Base-by-base conservation (phyloP, 2,888 invertebrate genomes). In the Drosophila basisetae region DNA sequence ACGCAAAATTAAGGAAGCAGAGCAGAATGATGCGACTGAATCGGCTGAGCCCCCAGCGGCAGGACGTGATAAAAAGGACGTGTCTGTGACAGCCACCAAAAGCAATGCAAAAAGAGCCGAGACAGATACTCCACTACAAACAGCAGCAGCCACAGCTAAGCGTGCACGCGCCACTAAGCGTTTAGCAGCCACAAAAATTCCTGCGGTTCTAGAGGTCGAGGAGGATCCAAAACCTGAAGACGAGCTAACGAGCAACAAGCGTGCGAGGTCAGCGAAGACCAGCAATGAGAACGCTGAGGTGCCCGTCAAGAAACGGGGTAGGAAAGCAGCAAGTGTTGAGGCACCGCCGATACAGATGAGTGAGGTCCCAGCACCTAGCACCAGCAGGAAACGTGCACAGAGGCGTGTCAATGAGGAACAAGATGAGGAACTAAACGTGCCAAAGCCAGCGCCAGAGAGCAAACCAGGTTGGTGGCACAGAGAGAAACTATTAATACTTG, bases 121-220 rank as follows among this genome's bases (percentile, higher is more conserved):
- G 18, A 2, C 67, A 18, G 50, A 33, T 25, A 9, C 18, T 4
- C 28, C 25, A 39, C 28, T 39, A 22, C 0, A 7, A 35, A 25
- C 18, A 28, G 4, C 59, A 43, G 37, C 55, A 35, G 9, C 33
- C 56, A 31, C 56, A 47, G 22, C 67, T 11, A 87, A 85, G 31
- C 69, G 78, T 28, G 30, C 30, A 7, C 89, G 89, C 0, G 80
- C 47, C 4, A 59, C 39, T 5, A 90, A 90, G 54, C 85, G 76
- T 7, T 18, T 88, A 11, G 85, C 89, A 11, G 83, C 82, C 25
- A 52, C 73, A 1, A 80, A 85, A 55, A 88, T 85, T n/a, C 7
- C 79, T 1, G 70, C 60, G 25, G 50, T 76, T 7, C 52, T 89
- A 1, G 76, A 86, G 25, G 63, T 43, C 2, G 73, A 72, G 3